Base-by-base conservation (phyloP, 2,888 invertebrate genomes). In the Luperina nickerlii region DNA sequence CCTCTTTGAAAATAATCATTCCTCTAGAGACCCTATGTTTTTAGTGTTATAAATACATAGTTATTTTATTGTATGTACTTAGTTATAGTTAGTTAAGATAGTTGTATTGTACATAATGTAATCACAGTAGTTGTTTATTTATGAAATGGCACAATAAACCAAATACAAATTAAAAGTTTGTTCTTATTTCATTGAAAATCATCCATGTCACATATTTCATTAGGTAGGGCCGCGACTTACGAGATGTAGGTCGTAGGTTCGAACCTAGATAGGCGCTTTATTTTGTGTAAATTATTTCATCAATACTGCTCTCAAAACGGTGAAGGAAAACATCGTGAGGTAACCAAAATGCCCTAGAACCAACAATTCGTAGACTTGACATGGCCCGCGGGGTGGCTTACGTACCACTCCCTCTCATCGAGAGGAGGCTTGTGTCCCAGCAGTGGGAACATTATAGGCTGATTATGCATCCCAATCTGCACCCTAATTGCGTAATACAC, bases 111-210 rank as follows among this genome's bases (percentile, higher is more conserved):
- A 90, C 1, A 90, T 88, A 90, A 82, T 86, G 86, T 88, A 88
- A 85, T 86, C 86, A 89, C 87, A 90, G 89, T 93, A 93, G 92
- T 93, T 93, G 93, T 93, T 93, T 93, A 93, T 92, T 92, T 91
- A 91, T 92, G 92, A 92, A 88, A 89, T 83, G 79, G 94, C 95
- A 95, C 95, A 95, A 94, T 95, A 95, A 95, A 95, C 95, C 95
- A 95, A 95, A 95, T 95, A 93, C 87, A 90, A 88, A 90, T 84
- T 70, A 70, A 38, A 32, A 4, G 18, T 67, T 78, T 54, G 27
- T 75, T 45, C 24, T 78, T 24, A 73, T 48, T 62, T 60, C 3
- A 54, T 5, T 70, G 3, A 1, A 4, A 51, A 38, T 5, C 54
- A 51, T 51, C 13, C 13, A 51, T 20, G 7, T 20, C 48, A 48